phyloP scores from a whole-genome alignment of 2,113 vertebrate genomes.

The Brachypteracias leptosomus region DNA sequence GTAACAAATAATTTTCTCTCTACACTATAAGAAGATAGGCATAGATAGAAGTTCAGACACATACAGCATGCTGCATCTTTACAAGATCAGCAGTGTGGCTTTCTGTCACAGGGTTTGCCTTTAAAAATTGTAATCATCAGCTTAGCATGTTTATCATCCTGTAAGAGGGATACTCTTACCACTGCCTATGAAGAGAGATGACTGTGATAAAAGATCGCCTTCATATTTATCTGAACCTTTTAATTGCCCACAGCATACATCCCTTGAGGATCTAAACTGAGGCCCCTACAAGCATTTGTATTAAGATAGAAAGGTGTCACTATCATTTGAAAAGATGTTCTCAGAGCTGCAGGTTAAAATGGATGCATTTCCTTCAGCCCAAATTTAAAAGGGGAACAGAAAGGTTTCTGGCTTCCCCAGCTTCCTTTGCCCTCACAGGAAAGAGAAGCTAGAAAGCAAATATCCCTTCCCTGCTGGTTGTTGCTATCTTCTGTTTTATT shows the following conservation, averaged over 20 bases:
- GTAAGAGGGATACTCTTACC: background rate
- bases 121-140: conserved; percentile 22
- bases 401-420: background rate
- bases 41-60: background rate
- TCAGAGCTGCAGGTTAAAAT: background rate
- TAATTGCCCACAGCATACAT: background rate
- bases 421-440: background rate
- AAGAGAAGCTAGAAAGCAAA: background rate
- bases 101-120: conserved; percentile 12
- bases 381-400: background rate
- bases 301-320: background rate
- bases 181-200: background rate
- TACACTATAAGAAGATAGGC: background rate
- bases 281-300: background rate
- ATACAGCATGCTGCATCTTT: background rate
- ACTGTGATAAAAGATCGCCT: background rate
- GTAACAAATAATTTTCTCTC: conserved; percentile 46
- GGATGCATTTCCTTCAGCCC: background rate
- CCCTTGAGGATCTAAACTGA: background rate
- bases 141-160: background rate
- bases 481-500: background rate
- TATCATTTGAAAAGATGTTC: background rate
- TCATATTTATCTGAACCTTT: conserved; percentile 1
- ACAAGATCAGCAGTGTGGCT: background rate
- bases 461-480: background rate